phyloP scores from a whole-genome alignment of 1,140 invertebrate species.

The Trichonephila clavata region DNA sequence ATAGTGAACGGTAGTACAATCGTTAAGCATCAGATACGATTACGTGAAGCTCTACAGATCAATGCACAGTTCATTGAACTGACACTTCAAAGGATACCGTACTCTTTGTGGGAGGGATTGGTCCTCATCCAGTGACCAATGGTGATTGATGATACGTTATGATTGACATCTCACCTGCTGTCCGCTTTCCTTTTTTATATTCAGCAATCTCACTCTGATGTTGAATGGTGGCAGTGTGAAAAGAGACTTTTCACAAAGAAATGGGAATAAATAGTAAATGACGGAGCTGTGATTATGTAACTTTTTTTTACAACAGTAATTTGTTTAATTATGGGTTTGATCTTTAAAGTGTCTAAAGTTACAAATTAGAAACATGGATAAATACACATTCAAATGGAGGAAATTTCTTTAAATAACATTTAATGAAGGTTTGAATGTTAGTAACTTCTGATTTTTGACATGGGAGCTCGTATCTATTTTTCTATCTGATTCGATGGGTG shows the following conservation, averaged over 20 bases:
- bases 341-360: neutral
- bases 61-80: slow-evolving; percentile 71
- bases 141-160: slow-evolving; percentile 65
- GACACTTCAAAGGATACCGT: slow-evolving; percentile 71
- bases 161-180: slow-evolving; percentile 69
- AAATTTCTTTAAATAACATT: neutral
- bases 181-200: slow-evolving; percentile 9
- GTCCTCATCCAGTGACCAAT: slow-evolving; percentile 63
- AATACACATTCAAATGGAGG: neutral
- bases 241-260: slow-evolving; percentile 9
- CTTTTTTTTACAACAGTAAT: slow-evolving; percentile 1
- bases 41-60: slow-evolving; percentile 64
- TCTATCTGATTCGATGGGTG: too few relatives aligned
- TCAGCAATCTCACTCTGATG: slow-evolving; percentile 2
- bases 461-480: too few relatives aligned
- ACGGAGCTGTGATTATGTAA: slow-evolving; percentile 4
- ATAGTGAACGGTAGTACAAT: slow-evolving; percentile 35
- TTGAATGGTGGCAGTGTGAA: slow-evolving; percentile 53
- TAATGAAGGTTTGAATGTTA: neutral
- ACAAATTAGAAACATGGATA: neutral
- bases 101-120: slow-evolving; percentile 67
- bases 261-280: slow-evolving; percentile 31
- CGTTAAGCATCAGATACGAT: slow-evolving; percentile 28
- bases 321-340: neutral
- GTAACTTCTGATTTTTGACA: neutral